Percentiles rank a stretch among this genome's conserved stretches.
Conservation (phyloP, 2,888 invertebrate species). For the Lottia scabra region DNA sequence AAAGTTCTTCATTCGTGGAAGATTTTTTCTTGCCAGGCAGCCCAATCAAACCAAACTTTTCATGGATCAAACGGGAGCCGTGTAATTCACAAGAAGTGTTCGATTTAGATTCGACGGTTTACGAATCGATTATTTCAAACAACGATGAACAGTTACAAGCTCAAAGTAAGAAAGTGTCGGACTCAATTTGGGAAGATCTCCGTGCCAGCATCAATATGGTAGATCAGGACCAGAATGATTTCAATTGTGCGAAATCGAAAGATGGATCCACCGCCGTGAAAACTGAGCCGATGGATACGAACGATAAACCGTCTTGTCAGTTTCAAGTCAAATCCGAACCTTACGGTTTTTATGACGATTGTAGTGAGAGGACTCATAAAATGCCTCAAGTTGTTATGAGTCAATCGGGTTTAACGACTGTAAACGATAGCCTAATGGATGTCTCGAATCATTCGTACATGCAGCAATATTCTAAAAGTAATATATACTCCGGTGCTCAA, state of each 20-base stretch:
- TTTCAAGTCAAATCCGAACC: slow-evolving; percentile 30
- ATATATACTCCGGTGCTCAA: slow-evolving; percentile 2
- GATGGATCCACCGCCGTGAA: slow-evolving; percentile 36
- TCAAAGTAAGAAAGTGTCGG: slow-evolving; percentile 33
- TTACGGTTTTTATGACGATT: slow-evolving; percentile 18
- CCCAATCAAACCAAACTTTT: not conserved
- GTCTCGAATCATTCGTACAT: not conserved
- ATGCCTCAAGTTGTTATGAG: slow-evolving; percentile 39
- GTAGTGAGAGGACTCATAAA: slow-evolving; percentile 40
- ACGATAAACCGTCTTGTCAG: slow-evolving; percentile 55
- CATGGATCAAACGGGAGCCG: slow-evolving; percentile 34
- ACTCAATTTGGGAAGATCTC: slow-evolving; percentile 61
- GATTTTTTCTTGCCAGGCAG: slow-evolving; percentile 39
- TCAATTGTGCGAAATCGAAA: not conserved
- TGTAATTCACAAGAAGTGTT: slow-evolving; percentile 23
- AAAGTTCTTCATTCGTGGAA: slow-evolving; percentile 49
- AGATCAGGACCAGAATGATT: slow-evolving; percentile 33
- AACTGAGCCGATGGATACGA: slow-evolving; percentile 47
- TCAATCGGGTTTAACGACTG: slow-evolving; percentile 34
- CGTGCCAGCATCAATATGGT: slow-evolving; percentile 56
- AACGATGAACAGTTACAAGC: slow-evolving; percentile 19
- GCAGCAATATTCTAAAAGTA: not conserved
- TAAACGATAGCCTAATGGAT: slow-evolving; percentile 28
- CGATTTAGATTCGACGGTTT: slow-evolving; percentile 26
- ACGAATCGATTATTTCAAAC: slow-evolving; percentile 16